phyloP scores from a whole-genome alignment of 1,140 invertebrate genomes.

The Ladona fulva region DNA sequence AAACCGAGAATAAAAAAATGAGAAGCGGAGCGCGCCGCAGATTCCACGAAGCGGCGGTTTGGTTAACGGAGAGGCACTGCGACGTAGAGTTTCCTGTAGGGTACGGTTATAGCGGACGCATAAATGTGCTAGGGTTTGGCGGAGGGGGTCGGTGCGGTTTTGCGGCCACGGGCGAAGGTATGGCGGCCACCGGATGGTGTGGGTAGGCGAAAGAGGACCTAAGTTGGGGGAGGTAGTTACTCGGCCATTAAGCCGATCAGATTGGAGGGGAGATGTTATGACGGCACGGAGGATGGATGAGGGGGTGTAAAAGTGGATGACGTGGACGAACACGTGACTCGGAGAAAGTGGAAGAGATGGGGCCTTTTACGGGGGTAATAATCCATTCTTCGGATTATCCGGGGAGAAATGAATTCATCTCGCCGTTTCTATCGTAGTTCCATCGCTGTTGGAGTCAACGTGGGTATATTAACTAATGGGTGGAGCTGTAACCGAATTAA shows the following conservation, averaged over 20 bases:
- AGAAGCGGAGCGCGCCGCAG: too few species aligned
- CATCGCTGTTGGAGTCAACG: too few species aligned
- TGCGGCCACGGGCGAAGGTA: background rate
- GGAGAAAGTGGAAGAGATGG: background rate
- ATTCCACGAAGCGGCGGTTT: background rate
- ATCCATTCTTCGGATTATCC: too few species aligned
- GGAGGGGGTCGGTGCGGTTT: background rate
- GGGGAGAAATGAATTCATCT: too few species aligned
- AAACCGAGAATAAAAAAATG: too few species aligned
- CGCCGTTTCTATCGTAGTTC: too few species aligned
- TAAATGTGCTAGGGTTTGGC: too few species aligned
- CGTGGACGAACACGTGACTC: background rate
- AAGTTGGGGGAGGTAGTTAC: background rate
- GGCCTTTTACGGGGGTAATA: too few species aligned
- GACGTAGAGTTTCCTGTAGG: background rate
- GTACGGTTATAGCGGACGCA: background rate
- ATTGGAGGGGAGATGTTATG: background rate
- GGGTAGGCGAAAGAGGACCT: too few species aligned
- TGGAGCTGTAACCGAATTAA: too few species aligned
- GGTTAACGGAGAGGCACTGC: background rate
- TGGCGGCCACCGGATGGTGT: background rate
- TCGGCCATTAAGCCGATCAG: constrained; percentile 2
- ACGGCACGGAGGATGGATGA: background rate
- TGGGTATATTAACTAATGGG: too few species aligned
- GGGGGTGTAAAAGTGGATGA: background rate